Base-by-base conservation (phyloP, 2,113 vertebrate genomes). In the Epinephelus lanceolatus region DNA sequence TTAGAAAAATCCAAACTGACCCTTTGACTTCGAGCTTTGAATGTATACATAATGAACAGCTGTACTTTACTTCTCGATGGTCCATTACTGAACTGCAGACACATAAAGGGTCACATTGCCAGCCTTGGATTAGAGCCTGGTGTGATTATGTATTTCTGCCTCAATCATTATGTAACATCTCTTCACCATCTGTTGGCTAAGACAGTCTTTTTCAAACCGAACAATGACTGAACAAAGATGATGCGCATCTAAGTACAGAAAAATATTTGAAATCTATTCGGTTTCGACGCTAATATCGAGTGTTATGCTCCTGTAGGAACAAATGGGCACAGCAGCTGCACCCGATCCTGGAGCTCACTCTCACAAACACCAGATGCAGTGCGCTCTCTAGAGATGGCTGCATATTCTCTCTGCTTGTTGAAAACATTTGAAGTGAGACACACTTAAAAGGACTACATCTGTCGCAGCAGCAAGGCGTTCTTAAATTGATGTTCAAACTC, bases 171-270 rank as follows among this genome's bases (percentile, higher is more conserved):
- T 75, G 53, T 42, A 84, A 66, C 30, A 25, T 23, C 52, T 66
- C 56, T 52, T 74, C 51, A 57, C 49, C 78, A 81, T 83, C 75
- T 77, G 83, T 25, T 80, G 67, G 21, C 67, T 60, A 14, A 37
- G 40, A 51, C 30, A 1, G 23, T 42, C 37, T 19, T 78, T 72
- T 78, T 37, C 45, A 23, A 17, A 27, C 2, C 30, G 10, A 25
- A 40, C 51, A 4, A 40, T 53, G 15, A 76, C 0, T n/a, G 9
- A 87, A 27, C 5, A 0, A 37, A 3, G 40, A 81, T 25, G 18
- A 79, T 25, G 55, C 3, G 25, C 14, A 55, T 0, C 1, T 18
- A 23, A 60, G 17, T 5, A 14, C 49, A 52, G 59, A 45, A 55
- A 60, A 52, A 25, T 3, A 13, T 40, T 47, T 67, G 0, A 53